phyloP scores from a whole-genome alignment of 2,888 invertebrate genomes.

The Aleiodes leptofemur region DNA sequence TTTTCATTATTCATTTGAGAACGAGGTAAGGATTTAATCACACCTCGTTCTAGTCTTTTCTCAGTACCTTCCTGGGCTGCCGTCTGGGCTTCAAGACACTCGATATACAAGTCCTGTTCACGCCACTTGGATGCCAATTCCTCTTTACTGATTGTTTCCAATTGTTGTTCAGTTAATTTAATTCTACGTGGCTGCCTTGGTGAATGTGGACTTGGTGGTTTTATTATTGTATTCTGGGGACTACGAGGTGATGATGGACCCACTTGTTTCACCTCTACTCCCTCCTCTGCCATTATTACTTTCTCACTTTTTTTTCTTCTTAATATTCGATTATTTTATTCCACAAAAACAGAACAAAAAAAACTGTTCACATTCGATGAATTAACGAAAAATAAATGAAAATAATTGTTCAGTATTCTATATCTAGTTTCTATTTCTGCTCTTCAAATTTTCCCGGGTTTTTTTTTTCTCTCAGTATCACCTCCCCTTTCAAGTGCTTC shows the following conservation, averaged over 20 bases:
- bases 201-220: slow-evolving; percentile 77
- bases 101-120: slow-evolving; percentile 86
- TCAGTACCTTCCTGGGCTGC: slow-evolving; percentile 87
- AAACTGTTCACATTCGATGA: too few relatives aligned
- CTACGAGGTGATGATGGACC: slow-evolving; percentile 70
- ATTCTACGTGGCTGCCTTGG: slow-evolving; percentile 75
- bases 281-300: slow-evolving; percentile 69
- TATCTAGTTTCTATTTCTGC: too few relatives aligned
- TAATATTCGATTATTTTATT: not conserved
- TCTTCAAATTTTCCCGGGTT: too few relatives aligned
- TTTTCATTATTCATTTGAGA: slow-evolving; percentile 55
- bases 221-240: slow-evolving; percentile 62
- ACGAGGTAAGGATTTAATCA: slow-evolving; percentile 55
- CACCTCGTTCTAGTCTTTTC: slow-evolving; percentile 68
- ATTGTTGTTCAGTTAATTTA: slow-evolving; percentile 81
- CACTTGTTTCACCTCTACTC: slow-evolving; percentile 63
- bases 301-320: not conserved
- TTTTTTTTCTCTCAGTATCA: too few relatives aligned
- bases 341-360: too few relatives aligned
- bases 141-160: slow-evolving; percentile 80
- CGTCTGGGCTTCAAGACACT: slow-evolving; percentile 84
- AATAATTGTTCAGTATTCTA: too few relatives aligned
- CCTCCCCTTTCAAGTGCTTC: too few relatives aligned
- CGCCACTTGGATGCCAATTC: slow-evolving; percentile 84
- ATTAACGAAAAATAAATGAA: too few relatives aligned